Percentiles rank a stretch among this genome's conserved stretches.
phyloP scores from a whole-genome alignment of 2,888 invertebrate genomes.

The Pomacea canaliculata region DNA sequence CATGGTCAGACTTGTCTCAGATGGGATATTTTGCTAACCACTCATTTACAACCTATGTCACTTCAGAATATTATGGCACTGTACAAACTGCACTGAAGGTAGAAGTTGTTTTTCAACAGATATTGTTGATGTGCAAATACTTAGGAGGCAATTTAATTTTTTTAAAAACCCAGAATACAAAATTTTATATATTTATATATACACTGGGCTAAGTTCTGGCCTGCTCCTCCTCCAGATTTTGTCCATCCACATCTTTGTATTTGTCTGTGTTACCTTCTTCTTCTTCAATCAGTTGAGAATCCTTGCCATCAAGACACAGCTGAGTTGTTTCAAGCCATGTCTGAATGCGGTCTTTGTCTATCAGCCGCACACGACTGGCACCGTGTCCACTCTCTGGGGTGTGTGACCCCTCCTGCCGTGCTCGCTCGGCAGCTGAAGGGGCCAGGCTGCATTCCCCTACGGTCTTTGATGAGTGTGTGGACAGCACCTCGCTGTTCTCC shows the following conservation, averaged over 20 bases:
- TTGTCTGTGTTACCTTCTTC: neutral
- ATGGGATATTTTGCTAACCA: too few relatives aligned
- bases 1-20: too few relatives aligned
- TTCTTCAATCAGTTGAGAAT: neutral
- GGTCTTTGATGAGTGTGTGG: constrained; percentile 61
- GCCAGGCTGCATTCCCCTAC: constrained; percentile 45
- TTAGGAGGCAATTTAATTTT: too few relatives aligned
- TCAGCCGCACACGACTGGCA: constrained; percentile 35
- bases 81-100: too few relatives aligned
- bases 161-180: too few relatives aligned
- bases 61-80: too few relatives aligned
- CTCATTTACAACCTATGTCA: too few relatives aligned
- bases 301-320: constrained; percentile 39
- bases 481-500: constrained; percentile 61
- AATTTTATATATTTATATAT: neutral
- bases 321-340: constrained; percentile 65
- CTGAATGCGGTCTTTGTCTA: constrained; percentile 64
- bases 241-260: neutral
- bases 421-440: constrained; percentile 14
- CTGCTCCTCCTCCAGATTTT: neutral
- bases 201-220: neutral
- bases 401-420: constrained; percentile 14
- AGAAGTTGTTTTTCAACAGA: too few relatives aligned
- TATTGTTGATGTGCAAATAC: too few relatives aligned
- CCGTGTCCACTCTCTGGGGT: constrained; percentile 14